Base-by-base conservation (phyloP, 2,113 vertebrate genomes). In the Ophiodon elongatus region DNA sequence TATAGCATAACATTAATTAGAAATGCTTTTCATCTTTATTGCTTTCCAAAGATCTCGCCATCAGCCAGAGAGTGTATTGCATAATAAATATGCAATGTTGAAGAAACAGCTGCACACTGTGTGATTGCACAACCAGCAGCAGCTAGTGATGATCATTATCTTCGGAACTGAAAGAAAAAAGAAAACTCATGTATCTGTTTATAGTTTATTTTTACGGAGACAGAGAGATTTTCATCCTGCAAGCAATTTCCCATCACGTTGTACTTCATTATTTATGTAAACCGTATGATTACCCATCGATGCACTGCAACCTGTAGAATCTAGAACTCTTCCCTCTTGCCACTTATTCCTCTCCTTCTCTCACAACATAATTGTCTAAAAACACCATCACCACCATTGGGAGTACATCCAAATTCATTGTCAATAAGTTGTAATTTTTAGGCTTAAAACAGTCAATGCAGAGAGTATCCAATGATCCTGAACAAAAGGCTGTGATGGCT, bases 11-110 rank as follows among this genome's bases (percentile, higher is more conserved):
- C 63, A 77, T 79, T 73, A 64, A 88, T 78, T 75, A 59, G 43
- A 21, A 83, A 74, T n/a, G 50, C 39, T 21, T 87, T 83, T 87
- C 70, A 86, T 88, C 62, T 78, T 73, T 39, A 65, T 37, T 75
- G 41, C 54, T 68, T 71, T 73, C 25, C 57, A 70, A 66, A 75
- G 45, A 62, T 43, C 17, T 45, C 33, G 10, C 31, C 47, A 65
- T 62, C 9, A 68, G 57, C 68, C 14, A 0, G 25, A 59, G 17
- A 68, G 67, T 14, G 17, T 21, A 62, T 21, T 79, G 50, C 64
- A 73, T 50, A 50, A 80, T 54, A 73, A 86, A 81, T 66, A 67
- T 70, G 39, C 70, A 43, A 72, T 29, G 70, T 72, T 27, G 31
- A 82, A 76, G 37, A 88, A 88, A 80, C 64, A 72, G 67, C 74